Conservation (phyloP, 2,113 vertebrate species). For the Jacana jacana region DNA sequence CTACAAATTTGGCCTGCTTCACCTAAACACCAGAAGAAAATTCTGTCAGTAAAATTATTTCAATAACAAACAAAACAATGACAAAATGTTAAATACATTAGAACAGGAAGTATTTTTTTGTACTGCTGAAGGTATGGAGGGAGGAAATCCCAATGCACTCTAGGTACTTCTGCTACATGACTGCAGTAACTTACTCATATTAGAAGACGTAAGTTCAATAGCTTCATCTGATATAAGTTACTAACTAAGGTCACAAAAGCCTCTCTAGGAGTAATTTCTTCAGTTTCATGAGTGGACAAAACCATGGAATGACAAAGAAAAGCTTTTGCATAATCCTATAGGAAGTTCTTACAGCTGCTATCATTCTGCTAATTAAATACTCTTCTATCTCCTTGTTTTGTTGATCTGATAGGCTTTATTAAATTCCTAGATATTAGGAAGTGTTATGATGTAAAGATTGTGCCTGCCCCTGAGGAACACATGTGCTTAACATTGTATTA, state of each 20-base stretch:
- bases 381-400: neutral
- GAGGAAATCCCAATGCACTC: rapidly evolving
- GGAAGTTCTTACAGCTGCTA: neutral
- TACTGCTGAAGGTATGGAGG: neutral
- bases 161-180: neutral
- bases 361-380: neutral
- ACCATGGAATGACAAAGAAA: neutral
- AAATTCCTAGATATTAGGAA: neutral
- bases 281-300: neutral
- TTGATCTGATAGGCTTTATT: neutral
- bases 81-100: neutral
- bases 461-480: neutral
- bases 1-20: neutral
- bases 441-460: neutral
- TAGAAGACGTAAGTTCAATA: neutral
- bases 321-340: neutral
- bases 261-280: neutral
- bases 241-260: neutral
- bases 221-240: neutral
- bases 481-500: neutral
- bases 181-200: neutral
- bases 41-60: neutral
- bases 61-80: neutral
- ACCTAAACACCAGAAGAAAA: neutral
- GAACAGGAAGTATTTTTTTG: neutral